Evolutionary conservation across 2,113 vertebrate species (phyloP).

Genomic region (Okapia johnstoni): DNA sequence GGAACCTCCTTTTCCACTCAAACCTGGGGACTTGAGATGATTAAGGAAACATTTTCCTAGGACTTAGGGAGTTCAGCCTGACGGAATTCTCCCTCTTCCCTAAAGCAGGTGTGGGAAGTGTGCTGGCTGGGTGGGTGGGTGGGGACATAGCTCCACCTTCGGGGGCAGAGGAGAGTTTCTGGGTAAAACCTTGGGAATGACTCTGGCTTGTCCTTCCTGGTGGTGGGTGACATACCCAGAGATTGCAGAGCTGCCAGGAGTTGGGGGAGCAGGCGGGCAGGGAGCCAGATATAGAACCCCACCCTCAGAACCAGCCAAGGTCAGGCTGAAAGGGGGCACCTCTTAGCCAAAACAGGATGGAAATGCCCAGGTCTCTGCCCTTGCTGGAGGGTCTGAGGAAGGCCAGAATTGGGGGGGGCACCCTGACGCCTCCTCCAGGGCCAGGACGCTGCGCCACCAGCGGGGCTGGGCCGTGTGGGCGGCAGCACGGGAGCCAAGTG

Average conservation of each 20-base stretch:
- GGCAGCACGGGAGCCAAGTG: background rate
- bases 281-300: no score
- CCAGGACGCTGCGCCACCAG: rapidly evolving
- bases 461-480: rapidly evolving
- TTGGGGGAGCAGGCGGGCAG: rapidly evolving
- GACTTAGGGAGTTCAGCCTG: background rate
- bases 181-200: background rate
- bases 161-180: background rate
- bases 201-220: background rate
- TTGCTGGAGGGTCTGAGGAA: background rate
- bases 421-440: background rate
- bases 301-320: background rate
- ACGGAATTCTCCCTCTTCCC: background rate
- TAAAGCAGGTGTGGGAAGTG: no score
- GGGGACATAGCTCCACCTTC: rapidly evolving
- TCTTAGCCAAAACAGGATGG: background rate
- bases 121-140: rapidly evolving
- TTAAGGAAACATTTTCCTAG: background rate
- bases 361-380: background rate
- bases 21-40: background rate
- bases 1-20: background rate
- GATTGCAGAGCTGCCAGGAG: background rate
- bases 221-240: background rate
- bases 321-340: background rate
- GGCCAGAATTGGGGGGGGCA: rapidly evolving